Evolutionary conservation across 2,888 invertebrate genomes (phyloP).

Genomic region (Metellina segmentata): DNA sequence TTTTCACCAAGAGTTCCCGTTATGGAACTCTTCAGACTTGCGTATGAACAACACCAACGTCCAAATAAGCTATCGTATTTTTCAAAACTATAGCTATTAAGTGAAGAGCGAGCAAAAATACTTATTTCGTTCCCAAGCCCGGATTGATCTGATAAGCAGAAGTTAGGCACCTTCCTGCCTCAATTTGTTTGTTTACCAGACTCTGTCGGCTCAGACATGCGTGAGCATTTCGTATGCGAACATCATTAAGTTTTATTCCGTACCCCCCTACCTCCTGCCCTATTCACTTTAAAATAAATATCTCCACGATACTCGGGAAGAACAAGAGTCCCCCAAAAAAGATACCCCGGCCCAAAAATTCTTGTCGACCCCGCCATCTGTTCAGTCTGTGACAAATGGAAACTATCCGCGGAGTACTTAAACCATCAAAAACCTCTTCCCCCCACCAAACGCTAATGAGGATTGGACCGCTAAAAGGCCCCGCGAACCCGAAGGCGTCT

Average conservation of each 20-base stretch:
- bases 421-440: slow-evolving; percentile 68
- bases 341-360: slow-evolving; percentile 28
- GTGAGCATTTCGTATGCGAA: not conserved
- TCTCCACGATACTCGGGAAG: not conserved
- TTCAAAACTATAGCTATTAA: too few relatives aligned
- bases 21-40: too few relatives aligned
- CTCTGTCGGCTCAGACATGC: not conserved
- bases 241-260: not conserved
- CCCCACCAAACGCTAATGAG: slow-evolving; percentile 40
- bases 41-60: too few relatives aligned
- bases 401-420: slow-evolving; percentile 44
- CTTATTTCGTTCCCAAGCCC: too few relatives aligned
- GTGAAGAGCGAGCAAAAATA: too few relatives aligned
- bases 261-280: not conserved
- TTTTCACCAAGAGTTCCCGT: too few relatives aligned
- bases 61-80: too few relatives aligned
- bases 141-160: too few relatives aligned
- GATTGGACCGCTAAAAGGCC: slow-evolving; percentile 42
- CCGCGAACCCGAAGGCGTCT: not conserved
- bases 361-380: slow-evolving; percentile 55
- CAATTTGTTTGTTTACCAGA: not conserved
- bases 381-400: slow-evolving; percentile 65
- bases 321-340: not conserved
- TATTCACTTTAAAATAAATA: slow-evolving; percentile 1
- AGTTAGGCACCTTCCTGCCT: not conserved